A percentile compares a stretch with the other conserved stretches of the same genome.
Conservation (phyloP, 1,140 invertebrate species). For the Argopecten irradians region DNA sequence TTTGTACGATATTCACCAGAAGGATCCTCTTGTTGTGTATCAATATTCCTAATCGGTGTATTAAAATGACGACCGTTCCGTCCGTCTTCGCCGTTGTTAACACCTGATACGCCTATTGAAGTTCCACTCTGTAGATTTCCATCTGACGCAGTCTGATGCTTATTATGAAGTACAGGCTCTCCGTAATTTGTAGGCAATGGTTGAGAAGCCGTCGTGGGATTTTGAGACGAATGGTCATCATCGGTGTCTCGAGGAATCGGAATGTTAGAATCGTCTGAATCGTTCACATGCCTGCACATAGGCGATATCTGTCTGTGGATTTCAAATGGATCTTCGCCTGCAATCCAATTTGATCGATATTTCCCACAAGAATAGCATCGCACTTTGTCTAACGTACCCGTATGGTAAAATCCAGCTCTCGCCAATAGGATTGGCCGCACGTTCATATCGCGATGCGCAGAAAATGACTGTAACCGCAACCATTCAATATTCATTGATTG, state of each 20-base stretch:
- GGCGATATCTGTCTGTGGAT: constrained; percentile 25
- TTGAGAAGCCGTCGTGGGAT: neutral
- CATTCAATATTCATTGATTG: constrained; percentile 18
- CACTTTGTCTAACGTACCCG: neutral
- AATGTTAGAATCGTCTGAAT: neutral
- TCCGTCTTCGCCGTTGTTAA: neutral
- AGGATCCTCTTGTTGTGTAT: neutral
- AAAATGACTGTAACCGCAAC: constrained; percentile 25
- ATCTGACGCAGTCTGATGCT: neutral
- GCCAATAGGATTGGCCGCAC: constrained; percentile 31
- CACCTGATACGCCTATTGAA: too few species aligned
- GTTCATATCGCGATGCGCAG: neutral
- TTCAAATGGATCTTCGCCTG: neutral
- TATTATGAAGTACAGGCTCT: neutral
- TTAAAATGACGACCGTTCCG: neutral
- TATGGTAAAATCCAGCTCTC: constrained; percentile 32
- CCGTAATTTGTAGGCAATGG: neutral
- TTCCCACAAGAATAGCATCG: constrained; percentile 32
- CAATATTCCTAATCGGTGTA: neutral
- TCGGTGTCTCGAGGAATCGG: neutral
- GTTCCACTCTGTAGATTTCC: neutral
- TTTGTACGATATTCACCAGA: neutral
- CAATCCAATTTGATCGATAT: neutral
- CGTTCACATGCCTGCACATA: neutral
- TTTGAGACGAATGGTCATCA: neutral